Conservation (phyloP, 2,888 invertebrate species). For the Stenchaetothrips biformis region DNA sequence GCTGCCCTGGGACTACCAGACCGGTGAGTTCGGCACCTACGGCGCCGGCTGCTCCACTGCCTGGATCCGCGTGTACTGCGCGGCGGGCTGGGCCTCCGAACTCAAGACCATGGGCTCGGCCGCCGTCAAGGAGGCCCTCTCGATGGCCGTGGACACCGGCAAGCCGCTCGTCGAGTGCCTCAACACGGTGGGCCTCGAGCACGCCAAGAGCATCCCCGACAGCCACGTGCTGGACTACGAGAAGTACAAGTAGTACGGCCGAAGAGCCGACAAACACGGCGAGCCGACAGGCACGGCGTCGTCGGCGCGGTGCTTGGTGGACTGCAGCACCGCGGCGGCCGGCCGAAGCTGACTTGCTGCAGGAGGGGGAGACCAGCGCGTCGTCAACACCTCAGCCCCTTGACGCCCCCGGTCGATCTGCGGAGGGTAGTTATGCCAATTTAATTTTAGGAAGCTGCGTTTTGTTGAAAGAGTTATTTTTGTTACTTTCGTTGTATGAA, state of each 20-base stretch:
- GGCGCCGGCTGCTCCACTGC: slow-evolving; percentile 60
- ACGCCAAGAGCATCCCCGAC: not conserved
- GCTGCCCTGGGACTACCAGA: slow-evolving; percentile 72
- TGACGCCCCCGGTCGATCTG: no score
- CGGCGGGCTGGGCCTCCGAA: slow-evolving; percentile 59
- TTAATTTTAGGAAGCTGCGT: no score
- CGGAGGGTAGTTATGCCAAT: no score
- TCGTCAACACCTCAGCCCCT: no score
- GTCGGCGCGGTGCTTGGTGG: not conserved
- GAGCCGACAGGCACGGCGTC: no score
- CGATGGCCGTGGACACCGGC: slow-evolving; percentile 53
- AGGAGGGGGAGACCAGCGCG: no score
- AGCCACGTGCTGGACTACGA: not conserved
- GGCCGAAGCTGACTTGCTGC: no score
- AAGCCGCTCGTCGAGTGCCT: slow-evolving; percentile 56
- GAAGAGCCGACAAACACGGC: not conserved
- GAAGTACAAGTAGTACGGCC: not conserved
- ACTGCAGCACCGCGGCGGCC: not conserved
- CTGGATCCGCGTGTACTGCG: slow-evolving; percentile 65
- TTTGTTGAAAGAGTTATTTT: no score
- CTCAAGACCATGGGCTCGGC: slow-evolving; percentile 60
- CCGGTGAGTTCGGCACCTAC: slow-evolving; percentile 75
- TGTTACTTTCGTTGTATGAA: no score
- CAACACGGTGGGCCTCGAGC: slow-evolving; percentile 42
- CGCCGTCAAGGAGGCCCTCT: slow-evolving; percentile 60